These are phyloP conservation scores for Gymnodraco acuticeps DNA, from an alignment of 2,797 vertebrate genomes.

Conservation along the genomic window DNA sequence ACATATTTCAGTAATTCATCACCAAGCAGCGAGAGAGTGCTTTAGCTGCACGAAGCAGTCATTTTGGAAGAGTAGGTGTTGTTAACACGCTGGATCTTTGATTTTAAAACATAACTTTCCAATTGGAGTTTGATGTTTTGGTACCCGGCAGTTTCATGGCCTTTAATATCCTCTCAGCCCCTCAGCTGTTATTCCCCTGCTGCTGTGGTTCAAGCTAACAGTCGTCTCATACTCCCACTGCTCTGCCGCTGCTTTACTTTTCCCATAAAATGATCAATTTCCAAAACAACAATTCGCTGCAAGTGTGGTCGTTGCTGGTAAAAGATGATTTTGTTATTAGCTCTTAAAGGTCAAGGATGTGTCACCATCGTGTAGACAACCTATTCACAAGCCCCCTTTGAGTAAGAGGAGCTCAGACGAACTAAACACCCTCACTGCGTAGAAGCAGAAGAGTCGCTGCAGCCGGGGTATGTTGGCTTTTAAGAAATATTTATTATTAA, in stretches of 20 bases:
- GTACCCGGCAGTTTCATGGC: conserved; percentile 39
- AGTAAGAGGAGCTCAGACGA: conserved; percentile 38
- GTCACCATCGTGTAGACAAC: conserved; percentile 63
- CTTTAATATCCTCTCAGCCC: conserved; percentile 55
- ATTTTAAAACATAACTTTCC: conserved; percentile 66
- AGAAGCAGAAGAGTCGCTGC: conserved; percentile 43
- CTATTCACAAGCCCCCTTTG: conserved; percentile 55
- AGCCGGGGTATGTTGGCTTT: conserved; percentile 64
- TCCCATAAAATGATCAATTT: conserved; percentile 75
- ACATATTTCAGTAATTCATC: background rate
- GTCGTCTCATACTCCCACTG: conserved; percentile 77
- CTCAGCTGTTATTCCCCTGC: conserved; percentile 77
- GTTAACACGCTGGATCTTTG: conserved; percentile 33
- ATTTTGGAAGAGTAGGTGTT: conserved; percentile 44
- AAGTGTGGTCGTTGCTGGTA: conserved; percentile 62
- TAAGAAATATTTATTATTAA: background rate
- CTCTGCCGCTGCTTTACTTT: conserved; percentile 42
- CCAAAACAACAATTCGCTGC: conserved; percentile 64
- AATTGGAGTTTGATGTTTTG: conserved; percentile 56
- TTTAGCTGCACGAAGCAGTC: conserved; percentile 21
- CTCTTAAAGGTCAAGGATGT: conserved; percentile 78
- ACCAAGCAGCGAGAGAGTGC: background rate
- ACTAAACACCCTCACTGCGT: conserved; percentile 41
- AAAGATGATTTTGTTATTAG: conserved; percentile 67
- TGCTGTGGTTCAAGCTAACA: conserved; percentile 65